Base-by-base conservation (phyloP, 2,113 vertebrate species). In the Tachuris rubrigastra region DNA sequence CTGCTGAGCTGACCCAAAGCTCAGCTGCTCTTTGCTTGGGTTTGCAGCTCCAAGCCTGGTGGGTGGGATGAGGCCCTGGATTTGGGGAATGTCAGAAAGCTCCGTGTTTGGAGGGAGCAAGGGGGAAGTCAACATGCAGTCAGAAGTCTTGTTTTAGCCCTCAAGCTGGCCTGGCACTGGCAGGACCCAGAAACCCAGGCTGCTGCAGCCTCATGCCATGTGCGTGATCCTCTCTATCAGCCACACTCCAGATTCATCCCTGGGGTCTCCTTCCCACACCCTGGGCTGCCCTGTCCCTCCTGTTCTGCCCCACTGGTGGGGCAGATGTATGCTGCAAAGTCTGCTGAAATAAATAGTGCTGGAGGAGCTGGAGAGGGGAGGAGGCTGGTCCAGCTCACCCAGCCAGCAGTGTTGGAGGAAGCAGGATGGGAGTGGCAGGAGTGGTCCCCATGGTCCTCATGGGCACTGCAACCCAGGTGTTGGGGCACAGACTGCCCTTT, bases 351-450 rank as follows among this genome's bases (percentile, higher is more conserved):
- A 46, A 85, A 33, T 17, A 24, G 16, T 5, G 13, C 14, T 84
- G 87, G 53, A 68, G 47, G 78, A 53, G 12, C 56, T 35, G 62
- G 41, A 55, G 35, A 30, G 25, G 22, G 25, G 39, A 31, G 33
- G 8, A 82, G 71, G 25, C 62, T 46, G 56, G 20, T 76, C 33
- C 62, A 67, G 66, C 52, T 75, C 56, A 31, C 9, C 25, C 60
- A 46, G 78, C 6, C 5, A 3, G 10, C 5, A 79, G 24, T 0
- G 2, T 30, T 23, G 81, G 73, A 58, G 47, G 50, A 42, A 37
- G 28, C 0, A 0, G 28, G 46, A 14, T 1, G 16, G 42, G 16
- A 47, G 37, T 10, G 66, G 25, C 35, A n/a, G 0, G 0, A 41
- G 60, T 7, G 37, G 18, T 60, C 10, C 59, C 27, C 41, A 8